Conservation (phyloP, 2,888 invertebrate genomes). For the Tiliacea aurago region DNA sequence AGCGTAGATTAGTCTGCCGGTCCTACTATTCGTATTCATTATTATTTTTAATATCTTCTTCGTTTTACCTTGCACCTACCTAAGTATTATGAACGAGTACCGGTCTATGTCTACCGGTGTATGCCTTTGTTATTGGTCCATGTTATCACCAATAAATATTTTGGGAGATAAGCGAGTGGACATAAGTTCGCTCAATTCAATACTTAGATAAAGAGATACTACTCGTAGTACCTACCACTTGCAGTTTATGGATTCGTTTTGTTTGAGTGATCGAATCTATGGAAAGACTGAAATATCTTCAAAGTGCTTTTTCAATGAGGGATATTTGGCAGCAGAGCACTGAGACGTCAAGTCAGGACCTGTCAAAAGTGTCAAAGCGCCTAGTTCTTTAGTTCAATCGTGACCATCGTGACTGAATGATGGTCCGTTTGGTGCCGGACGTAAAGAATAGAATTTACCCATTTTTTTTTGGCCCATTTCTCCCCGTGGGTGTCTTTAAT, state of each 20-base stretch:
- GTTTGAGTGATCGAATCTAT: neutral
- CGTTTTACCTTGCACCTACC: neutral
- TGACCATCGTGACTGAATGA: no score
- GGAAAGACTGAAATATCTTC: neutral
- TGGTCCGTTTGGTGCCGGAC: no score
- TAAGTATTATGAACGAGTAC: neutral
- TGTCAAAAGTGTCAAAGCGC: no score
- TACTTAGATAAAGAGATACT: constrained; percentile 11
- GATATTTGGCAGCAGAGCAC: no score
- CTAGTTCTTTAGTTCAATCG: no score
- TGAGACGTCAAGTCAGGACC: no score
- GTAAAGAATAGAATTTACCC: no score
- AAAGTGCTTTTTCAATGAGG: neutral
- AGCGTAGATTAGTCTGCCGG: neutral
- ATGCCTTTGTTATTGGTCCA: constrained; percentile 12
- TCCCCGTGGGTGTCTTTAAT: no score
- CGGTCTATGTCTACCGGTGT: no score
- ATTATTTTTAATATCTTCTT: neutral
- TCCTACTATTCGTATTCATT: neutral
- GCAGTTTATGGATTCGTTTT: neutral
- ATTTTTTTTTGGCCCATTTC: no score
- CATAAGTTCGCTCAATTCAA: constrained; percentile 12
- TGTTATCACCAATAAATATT: constrained; percentile 43
- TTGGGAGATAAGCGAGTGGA: constrained; percentile 14
- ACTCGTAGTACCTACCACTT: neutral